These are phyloP conservation scores for Serranus cabrilla DNA, from an alignment of 2,797 vertebrate genomes.

Conservation along the genomic window DNA sequence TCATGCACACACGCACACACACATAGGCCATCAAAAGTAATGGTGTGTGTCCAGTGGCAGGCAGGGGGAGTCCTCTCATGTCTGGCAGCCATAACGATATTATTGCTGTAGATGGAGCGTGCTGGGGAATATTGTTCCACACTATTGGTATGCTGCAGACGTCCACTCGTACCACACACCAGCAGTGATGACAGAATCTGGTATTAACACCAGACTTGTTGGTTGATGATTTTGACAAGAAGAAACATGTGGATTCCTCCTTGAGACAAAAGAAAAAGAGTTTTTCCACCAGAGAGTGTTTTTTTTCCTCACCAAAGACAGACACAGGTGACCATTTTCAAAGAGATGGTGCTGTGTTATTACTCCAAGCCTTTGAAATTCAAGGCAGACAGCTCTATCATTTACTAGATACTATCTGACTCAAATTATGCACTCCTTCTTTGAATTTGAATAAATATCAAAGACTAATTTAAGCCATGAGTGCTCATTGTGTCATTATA, in stretches of 20 bases:
- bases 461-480: slow-evolving; percentile 22
- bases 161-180: slow-evolving; percentile 27
- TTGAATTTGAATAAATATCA: slow-evolving; percentile 42
- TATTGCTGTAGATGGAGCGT: slow-evolving; percentile 70
- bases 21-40: slow-evolving; percentile 69
- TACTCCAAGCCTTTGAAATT: slow-evolving; percentile 28
- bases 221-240: slow-evolving; percentile 38
- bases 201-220: slow-evolving; percentile 49
- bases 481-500: slow-evolving; percentile 31
- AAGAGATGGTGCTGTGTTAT: slow-evolving; percentile 22
- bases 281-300: neutral
- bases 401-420: slow-evolving; percentile 31
- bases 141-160: slow-evolving; percentile 49
- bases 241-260: slow-evolving; percentile 36
- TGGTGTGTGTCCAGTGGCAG: slow-evolving; percentile 72
- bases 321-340: slow-evolving; percentile 23
- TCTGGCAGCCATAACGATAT: slow-evolving; percentile 66
- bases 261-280: slow-evolving; percentile 20
- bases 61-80: slow-evolving; percentile 63
- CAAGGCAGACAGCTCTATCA: slow-evolving; percentile 26
- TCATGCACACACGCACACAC: neutral
- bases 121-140: slow-evolving; percentile 75
- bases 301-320: slow-evolving; percentile 8
- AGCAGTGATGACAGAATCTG: slow-evolving; percentile 50
- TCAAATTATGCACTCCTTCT: neutral